Base-by-base conservation (phyloP, 2,888 invertebrate genomes). In the Pocota personata region DNA sequence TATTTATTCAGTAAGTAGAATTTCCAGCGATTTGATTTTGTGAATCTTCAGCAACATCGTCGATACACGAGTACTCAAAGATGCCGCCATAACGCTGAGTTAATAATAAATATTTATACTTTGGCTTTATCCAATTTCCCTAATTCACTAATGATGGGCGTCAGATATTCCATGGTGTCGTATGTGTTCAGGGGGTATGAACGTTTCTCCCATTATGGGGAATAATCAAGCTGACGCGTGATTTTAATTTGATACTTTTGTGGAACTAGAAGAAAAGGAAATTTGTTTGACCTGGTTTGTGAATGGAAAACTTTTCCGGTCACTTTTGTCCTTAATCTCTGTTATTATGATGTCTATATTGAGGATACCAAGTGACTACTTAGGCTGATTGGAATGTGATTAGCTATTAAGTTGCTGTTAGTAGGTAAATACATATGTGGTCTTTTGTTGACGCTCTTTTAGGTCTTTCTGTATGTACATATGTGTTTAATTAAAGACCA, bases 101-200 rank as follows among this genome's bases (percentile, higher is more conserved):
- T 75, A 66, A 76, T 48, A 58, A 66, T 27, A 76, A 67, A 76
- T 76, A 76, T 76, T 76, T 66, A 76, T 48, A 37, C 35, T 64
- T 64, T 62, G 73, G 27, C 37, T 75, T 35, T 58, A 58, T 76
- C 35, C 35, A 57, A 67, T 76, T 76, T 57, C 48, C 58, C 67
- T 67, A 76, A 76, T 76, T 76, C 66, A 58, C 66, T 67, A 48
- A 66, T 50, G 67, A 67, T 14, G 55, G 69, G 67, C 52, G 52
- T 24, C 21, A 50, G 50, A 46, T 16, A 46, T 19, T 32, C 21
- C 8, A 30, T 48, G 16, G 16, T 27, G 12, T n/a, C 37, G 27
- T 16, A 7, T 30, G 19, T 24, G 35, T 7, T 50, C 8, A 4
- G 7, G 30, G 24, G 43, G 7, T 14, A 30, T 16, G 14, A 16